phyloP scores from a whole-genome alignment of 2,113 vertebrate species.

The Turdus rufiventris region DNA sequence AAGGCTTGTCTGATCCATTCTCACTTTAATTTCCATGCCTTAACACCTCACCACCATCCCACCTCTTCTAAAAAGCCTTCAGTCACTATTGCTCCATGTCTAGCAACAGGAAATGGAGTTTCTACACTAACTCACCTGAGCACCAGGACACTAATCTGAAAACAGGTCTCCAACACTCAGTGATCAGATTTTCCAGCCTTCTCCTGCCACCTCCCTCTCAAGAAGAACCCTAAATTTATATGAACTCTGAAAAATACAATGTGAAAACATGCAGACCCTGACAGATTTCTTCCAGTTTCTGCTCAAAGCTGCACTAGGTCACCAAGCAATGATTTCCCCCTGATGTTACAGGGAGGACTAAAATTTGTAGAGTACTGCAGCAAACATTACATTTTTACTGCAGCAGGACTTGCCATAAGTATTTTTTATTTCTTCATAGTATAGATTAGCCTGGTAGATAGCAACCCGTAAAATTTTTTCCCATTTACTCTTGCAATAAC shows the following conservation, averaged over 20 bases:
- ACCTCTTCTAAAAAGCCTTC: neutral
- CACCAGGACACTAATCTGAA: neutral
- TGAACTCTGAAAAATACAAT: neutral
- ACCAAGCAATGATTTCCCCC: neutral
- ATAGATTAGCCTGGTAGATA: neutral
- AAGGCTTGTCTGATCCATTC: neutral
- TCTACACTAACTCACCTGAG: neutral
- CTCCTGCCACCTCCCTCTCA: neutral
- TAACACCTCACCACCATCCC: neutral
- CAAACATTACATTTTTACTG: neutral
- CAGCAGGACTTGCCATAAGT: neutral
- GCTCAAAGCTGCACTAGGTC: neutral
- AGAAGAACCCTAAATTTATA: neutral
- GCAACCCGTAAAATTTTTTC: neutral
- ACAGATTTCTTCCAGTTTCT: neutral
- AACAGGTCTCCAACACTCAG: neutral
- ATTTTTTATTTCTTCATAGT: neutral
- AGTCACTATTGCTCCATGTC: neutral
- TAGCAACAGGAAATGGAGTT: neutral
- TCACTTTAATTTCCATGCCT: neutral
- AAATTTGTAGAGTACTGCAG: neutral
- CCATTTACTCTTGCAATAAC: neutral
- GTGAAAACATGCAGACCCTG: neutral
- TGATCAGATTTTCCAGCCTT: neutral
- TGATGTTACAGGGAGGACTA: neutral